Percentiles rank a stretch among this genome's conserved stretches.
Conservation (phyloP, 2,113 vertebrate species). For the Nyctibius bracteatus region DNA sequence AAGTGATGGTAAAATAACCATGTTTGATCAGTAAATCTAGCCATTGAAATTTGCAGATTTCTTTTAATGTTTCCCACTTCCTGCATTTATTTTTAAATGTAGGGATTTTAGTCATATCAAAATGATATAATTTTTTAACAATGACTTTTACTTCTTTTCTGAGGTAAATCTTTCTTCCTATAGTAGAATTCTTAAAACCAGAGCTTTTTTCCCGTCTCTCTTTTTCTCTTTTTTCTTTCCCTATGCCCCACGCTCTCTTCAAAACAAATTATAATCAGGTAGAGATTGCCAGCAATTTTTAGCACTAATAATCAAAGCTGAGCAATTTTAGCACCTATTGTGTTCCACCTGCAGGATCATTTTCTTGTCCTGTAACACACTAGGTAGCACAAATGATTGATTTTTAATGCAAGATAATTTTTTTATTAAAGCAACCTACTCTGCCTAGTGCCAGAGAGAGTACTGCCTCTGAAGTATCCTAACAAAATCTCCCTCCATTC, state of each 20-base stretch:
- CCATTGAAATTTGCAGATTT: background rate
- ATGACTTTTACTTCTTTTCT: background rate
- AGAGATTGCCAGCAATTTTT: conserved; percentile 57
- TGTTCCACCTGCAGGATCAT: conserved; percentile 49
- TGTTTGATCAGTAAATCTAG: background rate
- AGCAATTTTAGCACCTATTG: conserved; percentile 51
- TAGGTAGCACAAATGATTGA: conserved; percentile 44
- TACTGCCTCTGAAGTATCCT: conserved; percentile 3
- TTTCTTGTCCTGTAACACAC: conserved; percentile 54
- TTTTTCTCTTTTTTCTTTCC: background rate
- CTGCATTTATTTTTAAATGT: background rate
- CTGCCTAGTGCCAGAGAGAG: background rate
- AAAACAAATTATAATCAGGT: conserved; percentile 42
- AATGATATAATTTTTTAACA: background rate
- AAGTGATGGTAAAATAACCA: background rate
- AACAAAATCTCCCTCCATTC: background rate
- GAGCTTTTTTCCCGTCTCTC: background rate
- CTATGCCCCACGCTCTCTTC: background rate
- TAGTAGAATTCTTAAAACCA: background rate
- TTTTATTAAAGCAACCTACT: background rate
- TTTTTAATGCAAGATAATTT: background rate
- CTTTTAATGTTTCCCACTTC: background rate
- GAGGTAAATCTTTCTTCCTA: background rate
- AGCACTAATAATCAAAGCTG: conserved; percentile 53
- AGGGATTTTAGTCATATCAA: background rate